Evolutionary conservation across 2,113 vertebrate species (phyloP).

Genomic region (Hypocryptadius cinnamomeus): DNA sequence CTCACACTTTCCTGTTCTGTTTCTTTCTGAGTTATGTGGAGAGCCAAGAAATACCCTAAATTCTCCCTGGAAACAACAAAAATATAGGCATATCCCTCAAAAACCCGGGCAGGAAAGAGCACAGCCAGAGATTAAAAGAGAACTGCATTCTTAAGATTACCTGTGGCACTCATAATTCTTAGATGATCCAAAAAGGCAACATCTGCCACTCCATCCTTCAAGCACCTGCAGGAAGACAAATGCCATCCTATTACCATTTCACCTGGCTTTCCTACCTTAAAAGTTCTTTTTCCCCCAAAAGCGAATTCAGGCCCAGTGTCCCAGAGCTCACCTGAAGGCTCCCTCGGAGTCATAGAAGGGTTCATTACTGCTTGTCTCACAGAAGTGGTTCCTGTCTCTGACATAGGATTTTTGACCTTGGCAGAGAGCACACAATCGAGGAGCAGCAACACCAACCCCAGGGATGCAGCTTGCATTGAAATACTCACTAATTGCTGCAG

Average conservation of each 20-base stretch:
- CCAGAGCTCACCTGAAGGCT: conserved; percentile 78
- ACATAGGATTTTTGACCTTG: conserved; percentile 82
- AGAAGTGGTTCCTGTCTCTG: conserved; percentile 81
- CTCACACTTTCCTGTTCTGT: neutral
- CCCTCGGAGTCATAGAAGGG: conserved; percentile 85
- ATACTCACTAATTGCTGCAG: conserved; percentile 74
- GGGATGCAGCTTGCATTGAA: conserved; percentile 86
- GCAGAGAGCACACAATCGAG: conserved; percentile 76
- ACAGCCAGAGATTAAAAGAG: neutral
- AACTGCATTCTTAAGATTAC: conserved; percentile 50
- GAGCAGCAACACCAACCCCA: conserved; percentile 72
- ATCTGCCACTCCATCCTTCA: conserved; percentile 76
- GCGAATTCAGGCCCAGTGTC: neutral
- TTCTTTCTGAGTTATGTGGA: neutral
- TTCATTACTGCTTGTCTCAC: conserved; percentile 81
- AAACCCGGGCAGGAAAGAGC: neutral
- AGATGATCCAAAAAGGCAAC: conserved; percentile 88
- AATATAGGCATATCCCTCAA: neutral
- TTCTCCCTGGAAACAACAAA: neutral
- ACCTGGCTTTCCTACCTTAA: neutral
- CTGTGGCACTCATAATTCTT: conserved; percentile 71
- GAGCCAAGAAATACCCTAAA: neutral
- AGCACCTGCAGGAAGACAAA: conserved; percentile 71
- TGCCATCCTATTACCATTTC: neutral
- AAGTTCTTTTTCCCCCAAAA: neutral